Conservation (phyloP, 1,140 invertebrate species). For the Zaprionus tsacasi region DNA sequence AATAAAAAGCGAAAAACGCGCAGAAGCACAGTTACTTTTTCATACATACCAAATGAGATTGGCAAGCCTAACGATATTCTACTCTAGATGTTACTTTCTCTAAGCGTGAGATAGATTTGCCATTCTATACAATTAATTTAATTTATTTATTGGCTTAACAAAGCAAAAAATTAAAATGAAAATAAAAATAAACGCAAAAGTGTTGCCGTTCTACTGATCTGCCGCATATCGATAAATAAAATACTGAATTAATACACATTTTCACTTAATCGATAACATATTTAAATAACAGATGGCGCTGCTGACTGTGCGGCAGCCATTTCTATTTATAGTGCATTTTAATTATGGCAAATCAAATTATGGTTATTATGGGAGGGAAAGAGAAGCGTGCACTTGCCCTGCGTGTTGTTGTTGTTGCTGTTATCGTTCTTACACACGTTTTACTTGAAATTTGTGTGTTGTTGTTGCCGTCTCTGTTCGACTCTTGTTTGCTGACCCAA, state of each 20-base stretch:
- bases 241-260: too few relatives aligned
- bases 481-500: conserved; percentile 56
- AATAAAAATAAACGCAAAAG: too few relatives aligned
- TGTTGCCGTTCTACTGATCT: too few relatives aligned
- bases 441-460: conserved; percentile 45
- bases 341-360: background rate
- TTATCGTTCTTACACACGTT: conserved; percentile 48
- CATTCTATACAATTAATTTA: too few relatives aligned
- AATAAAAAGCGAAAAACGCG: conserved; percentile 35
- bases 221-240: too few relatives aligned
- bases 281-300: too few relatives aligned
- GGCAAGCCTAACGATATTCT: background rate
- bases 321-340: background rate
- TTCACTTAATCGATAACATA: too few relatives aligned
- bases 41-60: conserved; percentile 22
- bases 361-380: background rate
- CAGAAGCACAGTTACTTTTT: conserved; percentile 40
- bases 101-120: background rate
- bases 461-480: conserved; percentile 28
- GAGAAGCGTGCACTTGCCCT: too few relatives aligned
- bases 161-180: too few relatives aligned
- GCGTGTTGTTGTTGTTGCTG: too few relatives aligned
- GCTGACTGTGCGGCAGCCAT: background rate
- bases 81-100: background rate
- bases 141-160: too few relatives aligned